Evolutionary conservation across 2,797 vertebrate genomes (phyloP).

Genomic region (Sebastiscus albofasciatus): DNA sequence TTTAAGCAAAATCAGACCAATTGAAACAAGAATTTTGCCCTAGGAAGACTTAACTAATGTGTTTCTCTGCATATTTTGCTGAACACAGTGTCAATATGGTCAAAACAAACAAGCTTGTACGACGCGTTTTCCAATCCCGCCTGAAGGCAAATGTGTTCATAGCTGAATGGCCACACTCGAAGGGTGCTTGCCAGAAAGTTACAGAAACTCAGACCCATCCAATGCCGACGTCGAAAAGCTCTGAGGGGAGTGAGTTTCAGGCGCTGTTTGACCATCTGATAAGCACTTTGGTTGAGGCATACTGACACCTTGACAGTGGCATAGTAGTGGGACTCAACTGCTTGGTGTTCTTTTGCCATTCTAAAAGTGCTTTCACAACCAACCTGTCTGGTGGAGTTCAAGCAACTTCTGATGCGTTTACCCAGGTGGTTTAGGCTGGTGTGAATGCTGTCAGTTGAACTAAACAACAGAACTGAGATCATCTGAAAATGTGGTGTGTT

Average conservation of each 20-base stretch:
- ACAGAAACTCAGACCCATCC: neutral
- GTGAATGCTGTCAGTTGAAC: neutral
- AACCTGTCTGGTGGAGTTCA: neutral
- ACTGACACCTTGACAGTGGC: neutral
- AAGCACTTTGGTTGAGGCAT: neutral
- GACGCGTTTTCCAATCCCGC: neutral
- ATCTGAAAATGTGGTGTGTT: neutral
- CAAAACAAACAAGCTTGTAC: neutral
- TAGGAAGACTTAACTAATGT: neutral
- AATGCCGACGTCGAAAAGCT: fast-evolving
- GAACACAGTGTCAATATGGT: neutral
- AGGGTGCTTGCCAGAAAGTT: neutral
- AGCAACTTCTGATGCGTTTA: neutral
- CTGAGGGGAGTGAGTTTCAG: neutral
- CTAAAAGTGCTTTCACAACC: neutral
- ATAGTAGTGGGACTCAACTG: neutral
- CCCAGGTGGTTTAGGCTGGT: neutral
- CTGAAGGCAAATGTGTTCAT: neutral
- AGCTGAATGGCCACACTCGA: neutral
- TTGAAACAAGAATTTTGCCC: neutral
- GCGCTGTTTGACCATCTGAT: neutral
- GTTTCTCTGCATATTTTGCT: neutral
- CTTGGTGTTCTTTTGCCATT: neutral
- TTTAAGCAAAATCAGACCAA: neutral
- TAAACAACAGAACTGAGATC: neutral